Evolutionary conservation across 2,888 invertebrate species (phyloP), one percentile per base, ranked within the genome.

Genomic region (Notocelia uddmanniana): DNA sequence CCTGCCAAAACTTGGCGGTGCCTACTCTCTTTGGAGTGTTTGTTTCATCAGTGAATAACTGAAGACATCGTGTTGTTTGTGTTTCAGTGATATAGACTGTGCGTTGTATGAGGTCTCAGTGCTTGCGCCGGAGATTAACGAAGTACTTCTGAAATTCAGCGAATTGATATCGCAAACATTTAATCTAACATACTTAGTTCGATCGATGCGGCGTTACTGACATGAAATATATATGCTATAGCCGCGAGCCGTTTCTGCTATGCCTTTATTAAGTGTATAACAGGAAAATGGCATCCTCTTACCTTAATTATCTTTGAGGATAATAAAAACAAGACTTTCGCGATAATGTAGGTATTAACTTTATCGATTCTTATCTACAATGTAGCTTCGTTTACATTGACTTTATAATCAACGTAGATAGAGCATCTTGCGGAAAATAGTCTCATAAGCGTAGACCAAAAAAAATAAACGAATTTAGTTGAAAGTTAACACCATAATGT

Each of bases 401-500:
- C 21, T 21, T 45, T 45, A 45, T 45, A 45, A 1, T 5, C 6
- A 45, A 45, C 5, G n/a, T 45, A 45, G 31, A 45, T 45, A 45
- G 41, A 3, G 45, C 3, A 11, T 41, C n/a, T 31, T 31, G 8
- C 31, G 31, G 31, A 31, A 31, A 31, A 31, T 31, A 31, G 8
- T 31, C 26, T 5, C 31, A 31, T 31, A 31, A 45, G 3, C 23
- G 2, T 41, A 60, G 10, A n/a, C 10, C 19, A 13, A 13, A 63
- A 63, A 3, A 19, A 18, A 9, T 9, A 26, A 19, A 31, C 9
- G 19, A 15, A 5, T 41, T 13, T 26, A 9, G 50, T 52, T 64
- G 21, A 52, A 64, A 64, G 21, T 37, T 50, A 64, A 64, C 52
- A 21, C 52, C 19, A 52, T 63, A 64, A 64, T 64, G 64, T 64